Evolutionary conservation across 2,113 vertebrate genomes (phyloP), one percentile per base, ranked within the genome.

Genomic region (Phaetusa simplex): DNA sequence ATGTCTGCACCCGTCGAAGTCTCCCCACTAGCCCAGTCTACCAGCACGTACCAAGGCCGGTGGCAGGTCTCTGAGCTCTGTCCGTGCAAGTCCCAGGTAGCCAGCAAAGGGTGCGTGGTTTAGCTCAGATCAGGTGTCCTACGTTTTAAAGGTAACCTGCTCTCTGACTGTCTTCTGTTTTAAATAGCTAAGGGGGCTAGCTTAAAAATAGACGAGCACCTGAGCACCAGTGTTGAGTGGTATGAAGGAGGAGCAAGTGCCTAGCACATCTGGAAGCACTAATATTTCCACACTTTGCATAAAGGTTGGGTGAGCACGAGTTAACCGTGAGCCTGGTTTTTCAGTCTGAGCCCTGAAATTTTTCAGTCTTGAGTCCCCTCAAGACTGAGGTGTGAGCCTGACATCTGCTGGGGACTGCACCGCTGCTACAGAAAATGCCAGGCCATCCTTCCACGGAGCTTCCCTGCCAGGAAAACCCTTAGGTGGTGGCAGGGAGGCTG

Each of bases 341-440:
- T 94, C 65, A 42, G 53, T 17, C 76, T 34, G 27, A 76, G 86
- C 80, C n/a, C 74, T 77, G 53, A 88, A 42, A 77, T 70, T 83
- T 94, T n/a, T n/a, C n/a, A n/a, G n/a, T n/a, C n/a, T n/a, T n/a
- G n/a, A n/a, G n/a, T n/a, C 58, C 87, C 55, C 53, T 90, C 74
- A 58, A 55, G 82, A 74, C 14, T 13, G 59, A 96, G 81, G 78
- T 42, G 86, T 87, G 91, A 95, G 89, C 59, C 86, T 95, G 94
- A 88, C 91, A 91, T 70, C 89, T 94, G 84, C 91, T 94, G 91
- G 82, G 84, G 88, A 87, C 82, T 73, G 42, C 78, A 69, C 27
- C 4, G 3, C 34, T 79, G 70, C 91, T 70, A 34, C 71, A 62
- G 62, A 55, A 77, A 45, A 38, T 0, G 0, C 15, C n/a, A 50